phyloP scores from a whole-genome alignment of 2,797 vertebrate species.

The Spinibarbus caldwelli region DNA sequence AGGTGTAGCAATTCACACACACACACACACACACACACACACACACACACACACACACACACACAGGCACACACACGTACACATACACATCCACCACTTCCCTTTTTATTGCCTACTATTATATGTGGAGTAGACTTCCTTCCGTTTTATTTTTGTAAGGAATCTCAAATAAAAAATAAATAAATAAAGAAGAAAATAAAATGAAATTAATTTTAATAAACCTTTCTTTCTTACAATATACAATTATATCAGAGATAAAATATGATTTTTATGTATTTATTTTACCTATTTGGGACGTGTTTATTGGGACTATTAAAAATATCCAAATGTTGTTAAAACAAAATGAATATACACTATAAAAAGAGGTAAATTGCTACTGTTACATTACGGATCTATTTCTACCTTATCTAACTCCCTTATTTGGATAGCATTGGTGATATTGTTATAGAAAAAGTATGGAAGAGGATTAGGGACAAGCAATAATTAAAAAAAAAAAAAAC shows the following conservation, averaged over 20 bases:
- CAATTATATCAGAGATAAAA: not conserved
- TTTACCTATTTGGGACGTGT: not conserved
- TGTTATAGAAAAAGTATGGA: not conserved
- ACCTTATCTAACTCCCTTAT: not conserved
- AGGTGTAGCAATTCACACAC: constrained; percentile 12
- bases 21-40: not conserved
- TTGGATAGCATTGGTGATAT: not conserved
- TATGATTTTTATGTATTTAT: too few relatives aligned
- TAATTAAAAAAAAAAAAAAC: too few relatives aligned
- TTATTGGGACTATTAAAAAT: too few relatives aligned
- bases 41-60: not conserved
- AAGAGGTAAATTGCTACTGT: not conserved
- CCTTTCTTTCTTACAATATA: not conserved
- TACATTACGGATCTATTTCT: not conserved
- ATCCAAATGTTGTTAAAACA: not conserved
- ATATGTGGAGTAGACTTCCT: not conserved
- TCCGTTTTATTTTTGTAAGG: not conserved
- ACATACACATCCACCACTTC: not conserved
- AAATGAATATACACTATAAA: not conserved
- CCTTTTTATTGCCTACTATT: not conserved
- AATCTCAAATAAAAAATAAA: not conserved
- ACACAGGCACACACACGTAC: not conserved
- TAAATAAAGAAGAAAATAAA: too few relatives aligned
- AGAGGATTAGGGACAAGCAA: too few relatives aligned
- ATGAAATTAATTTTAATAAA: too few relatives aligned